Conservation (phyloP, 2,797 vertebrate genomes). For the Myripristis murdjan region DNA sequence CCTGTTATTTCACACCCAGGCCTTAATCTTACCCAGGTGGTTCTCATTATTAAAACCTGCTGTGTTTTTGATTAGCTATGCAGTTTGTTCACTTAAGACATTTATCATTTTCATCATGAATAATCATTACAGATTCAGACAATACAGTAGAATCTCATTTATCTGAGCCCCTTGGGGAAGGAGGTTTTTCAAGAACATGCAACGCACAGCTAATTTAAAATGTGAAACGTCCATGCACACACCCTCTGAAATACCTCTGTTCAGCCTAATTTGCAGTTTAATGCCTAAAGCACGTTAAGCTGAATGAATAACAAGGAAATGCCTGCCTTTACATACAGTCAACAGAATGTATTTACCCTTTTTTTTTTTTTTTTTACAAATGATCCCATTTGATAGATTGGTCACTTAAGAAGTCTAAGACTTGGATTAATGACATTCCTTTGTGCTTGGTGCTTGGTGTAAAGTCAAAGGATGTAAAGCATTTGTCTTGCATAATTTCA, state of each 20-base stretch:
- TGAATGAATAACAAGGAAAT: conserved; percentile 8
- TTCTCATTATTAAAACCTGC: conserved; percentile 87
- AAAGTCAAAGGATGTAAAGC: conserved; percentile 9
- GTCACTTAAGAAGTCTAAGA: neutral
- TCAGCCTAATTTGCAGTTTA: conserved; percentile 13
- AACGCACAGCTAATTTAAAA: conserved; percentile 22
- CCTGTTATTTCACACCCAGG: conserved; percentile 89
- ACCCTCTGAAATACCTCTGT: neutral
- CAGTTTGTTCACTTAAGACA: conserved; percentile 82
- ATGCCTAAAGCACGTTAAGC: conserved; percentile 14
- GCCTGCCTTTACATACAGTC: neutral
- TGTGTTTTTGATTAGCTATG: conserved; percentile 86
- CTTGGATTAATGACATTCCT: neutral
- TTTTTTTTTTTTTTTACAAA: too few relatives aligned
- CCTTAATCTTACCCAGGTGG: conserved; percentile 87
- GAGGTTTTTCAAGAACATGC: conserved; percentile 20
- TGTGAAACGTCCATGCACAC: neutral
- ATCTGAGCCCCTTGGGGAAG: conserved; percentile 41
- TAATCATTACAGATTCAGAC: conserved; percentile 82
- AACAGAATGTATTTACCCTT: neutral
- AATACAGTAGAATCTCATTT: conserved; percentile 58
- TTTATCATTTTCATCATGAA: conserved; percentile 86
- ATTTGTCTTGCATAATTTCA: conserved; percentile 34
- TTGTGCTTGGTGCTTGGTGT: conserved; percentile 4
- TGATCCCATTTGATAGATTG: neutral